phyloP scores from a whole-genome alignment of 1,140 invertebrate species.

The Nomia melanderi region DNA sequence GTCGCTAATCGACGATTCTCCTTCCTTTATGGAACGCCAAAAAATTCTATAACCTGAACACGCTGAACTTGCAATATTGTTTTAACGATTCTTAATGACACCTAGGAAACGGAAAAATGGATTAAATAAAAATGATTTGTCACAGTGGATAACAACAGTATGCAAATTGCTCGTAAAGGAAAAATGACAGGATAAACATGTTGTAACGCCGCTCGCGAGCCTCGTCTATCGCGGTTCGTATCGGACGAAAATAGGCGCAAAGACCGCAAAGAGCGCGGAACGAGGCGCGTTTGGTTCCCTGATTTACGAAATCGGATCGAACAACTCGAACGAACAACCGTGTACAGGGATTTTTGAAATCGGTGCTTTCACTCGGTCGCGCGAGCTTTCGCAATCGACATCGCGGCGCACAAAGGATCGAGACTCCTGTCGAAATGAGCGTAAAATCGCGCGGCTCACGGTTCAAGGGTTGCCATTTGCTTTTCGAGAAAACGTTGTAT shows the following conservation, averaged over 20 bases:
- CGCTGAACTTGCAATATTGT: too few relatives aligned
- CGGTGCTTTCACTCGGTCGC: conserved; percentile 1
- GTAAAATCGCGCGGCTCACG: too few relatives aligned
- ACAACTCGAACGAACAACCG: not conserved
- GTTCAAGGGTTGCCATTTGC: too few relatives aligned
- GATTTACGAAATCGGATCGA: not conserved
- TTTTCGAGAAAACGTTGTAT: too few relatives aligned
- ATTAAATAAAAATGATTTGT: not conserved
- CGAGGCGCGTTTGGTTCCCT: too few relatives aligned
- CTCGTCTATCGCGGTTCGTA: not conserved
- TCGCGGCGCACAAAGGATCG: not conserved
- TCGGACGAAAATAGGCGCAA: not conserved
- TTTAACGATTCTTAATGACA: too few relatives aligned
- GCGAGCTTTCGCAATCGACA: not conserved
- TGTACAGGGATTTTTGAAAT: conserved; percentile 13
- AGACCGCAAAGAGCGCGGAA: not conserved
- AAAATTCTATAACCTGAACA: too few relatives aligned
- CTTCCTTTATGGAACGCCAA: too few relatives aligned
- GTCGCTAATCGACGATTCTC: too few relatives aligned
- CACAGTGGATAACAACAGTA: not conserved
- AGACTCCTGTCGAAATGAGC: not conserved
- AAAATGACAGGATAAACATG: not conserved
- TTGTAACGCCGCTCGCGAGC: not conserved
- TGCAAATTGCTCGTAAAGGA: not conserved
- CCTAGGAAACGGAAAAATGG: too few relatives aligned